Base-by-base conservation (phyloP, 2,113 vertebrate species). In the Microtus ochrogaster region DNA sequence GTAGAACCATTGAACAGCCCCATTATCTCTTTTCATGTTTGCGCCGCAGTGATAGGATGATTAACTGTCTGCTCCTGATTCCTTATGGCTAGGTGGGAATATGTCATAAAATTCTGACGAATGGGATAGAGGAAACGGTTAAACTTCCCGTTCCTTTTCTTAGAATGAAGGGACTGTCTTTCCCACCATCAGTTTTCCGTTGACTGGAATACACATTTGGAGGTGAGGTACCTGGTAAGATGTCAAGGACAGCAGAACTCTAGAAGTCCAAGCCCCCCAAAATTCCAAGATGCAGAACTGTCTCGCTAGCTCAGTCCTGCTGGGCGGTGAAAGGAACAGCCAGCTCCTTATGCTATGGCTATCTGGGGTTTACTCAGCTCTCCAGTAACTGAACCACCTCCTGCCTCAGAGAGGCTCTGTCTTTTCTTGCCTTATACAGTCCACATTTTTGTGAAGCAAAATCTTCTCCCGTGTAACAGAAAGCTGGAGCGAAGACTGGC, bases 31-130 rank as follows among this genome's bases (percentile, higher is more conserved):
- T 88, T 61, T 78, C 24, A 39, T 55, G 76, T 81, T 76, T 21
- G 24, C 26, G 2, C 3, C 1, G 2, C 8, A n/a, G 30, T 36
- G 24, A 77, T 1, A 84, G n/a, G 66, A 52, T 22, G 10, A 65
- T 8, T 36, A 41, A 19, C 36, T 12, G 3, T 65, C 12, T 39
- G 70, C 33, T 76, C 81, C 72, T 82, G 41, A 33, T 96, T 89
- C 61, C 85, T 90, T 97, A 92, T 81, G 86, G 95, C 89, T 92
- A 91, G 28, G 19, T 49, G 44, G 44, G 41, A 91, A 66, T 21
- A n/a, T 11, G 3, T 7, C 10, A 81, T 66, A 61, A 41, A 58
- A 1, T 88, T 78, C 70, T 79, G 55, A 36, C 28, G 55, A 55
- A 49, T 13, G 13, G 33, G 30, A 77, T 11, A n/a, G 24, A 76